These are phyloP conservation scores for Aphrophora alni DNA, from an alignment of 2,888 invertebrate species.

Conservation along the genomic window DNA sequence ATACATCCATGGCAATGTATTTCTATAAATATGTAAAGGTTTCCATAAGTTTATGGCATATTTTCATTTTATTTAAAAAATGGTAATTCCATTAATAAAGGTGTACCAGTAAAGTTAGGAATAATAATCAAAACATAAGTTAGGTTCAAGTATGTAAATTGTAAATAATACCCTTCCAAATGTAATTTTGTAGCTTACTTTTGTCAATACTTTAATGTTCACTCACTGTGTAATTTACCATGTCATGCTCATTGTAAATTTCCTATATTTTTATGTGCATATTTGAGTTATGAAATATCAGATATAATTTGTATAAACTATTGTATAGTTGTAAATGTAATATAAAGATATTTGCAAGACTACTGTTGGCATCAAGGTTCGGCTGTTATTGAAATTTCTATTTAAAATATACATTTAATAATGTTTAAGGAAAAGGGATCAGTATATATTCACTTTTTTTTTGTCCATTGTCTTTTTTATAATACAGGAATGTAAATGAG, in stretches of 20 bases:
- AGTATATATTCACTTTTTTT: neutral
- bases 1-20: too few relatives aligned
- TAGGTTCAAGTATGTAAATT: neutral
- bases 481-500: neutral
- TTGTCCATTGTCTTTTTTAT: neutral
- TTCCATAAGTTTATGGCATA: too few relatives aligned
- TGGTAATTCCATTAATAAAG: neutral
- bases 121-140: neutral
- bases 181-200: neutral
- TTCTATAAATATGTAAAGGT: too few relatives aligned
- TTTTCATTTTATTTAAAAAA: too few relatives aligned
- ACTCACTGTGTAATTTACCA: neutral
- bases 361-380: slow-evolving; percentile 24
- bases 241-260: slow-evolving; percentile 36
- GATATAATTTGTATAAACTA: slow-evolving; percentile 25
- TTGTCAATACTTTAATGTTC: neutral
- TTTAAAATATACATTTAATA: too few relatives aligned
- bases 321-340: slow-evolving; percentile 34
- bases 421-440: slow-evolving; percentile 34
- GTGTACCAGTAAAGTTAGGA: neutral
- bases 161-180: neutral
- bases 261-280: neutral
- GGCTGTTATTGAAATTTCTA: slow-evolving; percentile 32
- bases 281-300: slow-evolving; percentile 15
- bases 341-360: slow-evolving; percentile 24